Evolutionary conservation across 2,113 vertebrate species (phyloP).

Genomic region (Picathartes gymnocephalus): DNA sequence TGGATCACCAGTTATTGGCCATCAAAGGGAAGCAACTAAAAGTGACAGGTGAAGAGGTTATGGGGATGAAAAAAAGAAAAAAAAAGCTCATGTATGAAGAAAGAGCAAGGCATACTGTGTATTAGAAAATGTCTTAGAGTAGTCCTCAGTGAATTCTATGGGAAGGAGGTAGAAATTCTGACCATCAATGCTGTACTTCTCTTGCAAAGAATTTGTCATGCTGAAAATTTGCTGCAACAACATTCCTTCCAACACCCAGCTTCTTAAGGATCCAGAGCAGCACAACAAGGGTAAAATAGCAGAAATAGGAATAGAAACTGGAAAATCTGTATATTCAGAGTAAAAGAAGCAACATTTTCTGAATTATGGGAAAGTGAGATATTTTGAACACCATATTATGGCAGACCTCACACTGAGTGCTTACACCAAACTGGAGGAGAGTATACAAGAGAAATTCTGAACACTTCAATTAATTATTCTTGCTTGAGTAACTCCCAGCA

Average conservation of each 20-base stretch:
- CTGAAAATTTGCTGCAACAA: neutral
- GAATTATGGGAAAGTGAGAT: neutral
- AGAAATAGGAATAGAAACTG: neutral
- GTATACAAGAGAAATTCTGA: neutral
- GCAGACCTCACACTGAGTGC: neutral
- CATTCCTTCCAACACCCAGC: neutral
- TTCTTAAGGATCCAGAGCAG: neutral
- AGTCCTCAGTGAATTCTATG: neutral
- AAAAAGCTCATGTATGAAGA: neutral
- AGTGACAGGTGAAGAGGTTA: neutral
- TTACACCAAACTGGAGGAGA: neutral
- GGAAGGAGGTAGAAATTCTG: neutral
- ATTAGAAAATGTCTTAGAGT: neutral
- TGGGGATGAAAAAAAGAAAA: neutral
- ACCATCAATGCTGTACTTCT: neutral
- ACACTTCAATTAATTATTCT: neutral
- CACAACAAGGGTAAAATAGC: neutral
- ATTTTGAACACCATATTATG: neutral
- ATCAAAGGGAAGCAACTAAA: neutral
- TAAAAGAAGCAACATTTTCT: neutral
- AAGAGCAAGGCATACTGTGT: neutral
- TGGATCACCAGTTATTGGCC: neutral
- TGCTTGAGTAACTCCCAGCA: neutral
- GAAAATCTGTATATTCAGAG: neutral
- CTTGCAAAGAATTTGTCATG: neutral